Base-by-base conservation (phyloP, 2,797 vertebrate species). In the Sebastes alutus region DNA sequence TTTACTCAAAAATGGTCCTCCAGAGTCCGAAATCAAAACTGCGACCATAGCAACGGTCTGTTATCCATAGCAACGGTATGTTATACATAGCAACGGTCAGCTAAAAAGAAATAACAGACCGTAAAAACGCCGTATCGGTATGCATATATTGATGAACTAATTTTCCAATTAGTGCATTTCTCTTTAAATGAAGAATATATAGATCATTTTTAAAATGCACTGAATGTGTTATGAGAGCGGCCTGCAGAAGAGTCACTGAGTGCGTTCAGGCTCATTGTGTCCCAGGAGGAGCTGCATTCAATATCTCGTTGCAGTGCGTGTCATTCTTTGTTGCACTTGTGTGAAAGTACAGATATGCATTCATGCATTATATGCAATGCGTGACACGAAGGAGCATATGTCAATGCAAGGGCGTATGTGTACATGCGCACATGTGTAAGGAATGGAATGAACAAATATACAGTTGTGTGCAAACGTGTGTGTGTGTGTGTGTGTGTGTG, bases 371-470 rank as follows among this genome's bases (percentile, higher is more conserved):
- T 7, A 62, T 56, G 32, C 52, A 33, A 29, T 70, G 78, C 61
- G 29, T 71, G 89, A 87, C 85, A 74, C 6, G 42, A 46, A 70
- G 27, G 23, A 79, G 73, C 90, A 90, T 63, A 73, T 89, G 88
- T 88, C 76, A 73, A 29, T 49, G 74, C 64, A 22, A 52, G 64
- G 72, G 32, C 14, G 62, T 71, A 84, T 79, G 79, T 52, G 84
- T 83, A 77, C 72, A 83, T 72, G 72, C 69, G 10, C 78, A 82
- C 83, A 80, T 66, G 69, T 89, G 81, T 75, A 79, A 65, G 84
- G 82, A 88, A 90, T 87, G 89, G 82, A 85, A 83, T 74, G 81
- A 87, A 83, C 88, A 84, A 88, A 88, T 86, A 88, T 89, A 83
- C 88, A 83, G 84, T 83, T 87, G 83, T 80, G 73, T 87, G 68